Evolutionary conservation across 2,888 invertebrate genomes (phyloP), one percentile per base, ranked within the genome.

Genomic region (Aphrophora alni): DNA sequence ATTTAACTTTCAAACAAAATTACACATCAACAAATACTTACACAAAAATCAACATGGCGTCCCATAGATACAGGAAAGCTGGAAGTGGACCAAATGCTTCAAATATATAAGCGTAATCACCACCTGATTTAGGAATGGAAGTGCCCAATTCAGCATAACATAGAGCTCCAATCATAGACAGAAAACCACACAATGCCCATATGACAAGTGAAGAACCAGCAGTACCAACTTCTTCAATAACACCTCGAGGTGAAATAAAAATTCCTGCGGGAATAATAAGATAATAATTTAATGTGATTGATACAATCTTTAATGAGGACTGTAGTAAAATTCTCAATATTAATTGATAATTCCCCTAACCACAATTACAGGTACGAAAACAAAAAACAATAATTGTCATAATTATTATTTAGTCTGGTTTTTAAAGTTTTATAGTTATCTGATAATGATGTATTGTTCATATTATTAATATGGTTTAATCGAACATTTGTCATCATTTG

Each of bases 131-230:
- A 3, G 97, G 95, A 87, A 99, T 94, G 25, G 93, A 91, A 24
- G 95, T 95, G 86, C 95, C 99, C 82, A 99, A 89, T 91, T 99
- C 99, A 12, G 99, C 98, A 88, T 99, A 99, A 85, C 98, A 98
- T 69, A 98, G 89, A 0, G 99, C 98, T 10, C 99, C 99, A 38
- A 98, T 92, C 89, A 97, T 95, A 0, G 98, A 97, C 51, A 98
- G 90, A 4, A 96, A 86, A 1, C 98, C 98, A 87, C 97, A 97
- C 0, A 94, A 88, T 0, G 94, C 90, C 98, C 98, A 98, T 76
- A 98, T 93, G 1, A 95, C 88, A 25, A 98, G 88, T 0, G 98
- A 96, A 28, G 96, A 92, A 84, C 98, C 98, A 12, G 97, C 95
- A 4, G 97, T 96, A 38, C 96, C 95, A 14, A 97, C 96, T 89